Conservation (phyloP, 2,113 vertebrate species). For the Salvelinus sp. region DNA sequence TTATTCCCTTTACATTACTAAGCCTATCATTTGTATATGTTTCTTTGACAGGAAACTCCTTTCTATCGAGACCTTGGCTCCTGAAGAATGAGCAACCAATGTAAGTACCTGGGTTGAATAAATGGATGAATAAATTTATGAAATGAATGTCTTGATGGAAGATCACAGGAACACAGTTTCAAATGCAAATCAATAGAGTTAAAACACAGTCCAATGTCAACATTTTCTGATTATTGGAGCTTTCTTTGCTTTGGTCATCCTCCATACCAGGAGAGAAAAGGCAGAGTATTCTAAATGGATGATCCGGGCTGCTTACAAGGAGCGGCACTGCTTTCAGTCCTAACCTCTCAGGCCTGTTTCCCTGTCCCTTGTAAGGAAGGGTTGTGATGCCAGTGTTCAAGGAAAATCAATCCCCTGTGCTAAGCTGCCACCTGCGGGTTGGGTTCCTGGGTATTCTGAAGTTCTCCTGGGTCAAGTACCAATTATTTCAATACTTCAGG, state of each 20-base stretch:
- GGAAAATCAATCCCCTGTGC: background rate
- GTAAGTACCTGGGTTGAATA: slow-evolving; percentile 56
- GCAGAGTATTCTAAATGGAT: slow-evolving; percentile 49
- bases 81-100: slow-evolving; percentile 67
- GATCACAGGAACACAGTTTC: slow-evolving; percentile 40
- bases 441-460: background rate
- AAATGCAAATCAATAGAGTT: background rate
- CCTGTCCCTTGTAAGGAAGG: background rate
- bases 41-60: slow-evolving; percentile 53
- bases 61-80: slow-evolving; percentile 30
- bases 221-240: background rate
- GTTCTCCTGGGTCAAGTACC: background rate
- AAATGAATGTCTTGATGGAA: slow-evolving; percentile 9
- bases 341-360: background rate
- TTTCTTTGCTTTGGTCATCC: slow-evolving; percentile 48
- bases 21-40: slow-evolving; percentile 28
- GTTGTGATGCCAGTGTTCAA: background rate
- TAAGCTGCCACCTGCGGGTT: background rate
- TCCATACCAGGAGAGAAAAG: slow-evolving; percentile 35
- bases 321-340: slow-evolving; percentile 6
- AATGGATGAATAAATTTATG: background rate
- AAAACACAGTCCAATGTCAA: background rate
- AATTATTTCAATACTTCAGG: too few species aligned
- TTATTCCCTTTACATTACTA: background rate
- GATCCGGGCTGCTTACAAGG: slow-evolving; percentile 39